Percentiles rank a stretch among this genome's conserved stretches.
These are phyloP conservation scores for Galerucella calmariensis DNA, from an alignment of 2,888 invertebrate genomes.

Conservation along the genomic window DNA sequence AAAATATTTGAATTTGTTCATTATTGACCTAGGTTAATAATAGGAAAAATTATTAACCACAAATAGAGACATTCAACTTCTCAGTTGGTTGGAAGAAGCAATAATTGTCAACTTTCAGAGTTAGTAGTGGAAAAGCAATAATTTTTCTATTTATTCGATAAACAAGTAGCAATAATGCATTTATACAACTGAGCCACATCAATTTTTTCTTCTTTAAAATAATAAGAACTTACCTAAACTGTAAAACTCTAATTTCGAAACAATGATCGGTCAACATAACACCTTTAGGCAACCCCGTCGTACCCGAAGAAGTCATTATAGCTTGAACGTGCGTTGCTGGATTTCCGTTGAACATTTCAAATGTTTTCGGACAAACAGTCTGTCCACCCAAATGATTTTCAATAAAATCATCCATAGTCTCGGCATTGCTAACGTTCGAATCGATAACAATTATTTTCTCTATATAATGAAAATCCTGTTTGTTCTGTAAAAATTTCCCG, in stretches of 20 bases:
- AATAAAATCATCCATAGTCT: slow-evolving; percentile 39
- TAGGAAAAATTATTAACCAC: no score
- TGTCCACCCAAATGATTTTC: slow-evolving; percentile 14
- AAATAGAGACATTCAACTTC: no score
- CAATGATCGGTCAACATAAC: slow-evolving; percentile 73
- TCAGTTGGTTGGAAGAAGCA: no score
- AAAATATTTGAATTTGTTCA: no score
- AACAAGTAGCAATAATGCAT: no score
- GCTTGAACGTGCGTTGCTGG: slow-evolving; percentile 49
- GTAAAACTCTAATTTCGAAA: slow-evolving; percentile 40
- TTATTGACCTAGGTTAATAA: no score
- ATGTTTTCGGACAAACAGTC: slow-evolving; percentile 29
- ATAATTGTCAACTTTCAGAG: no score
- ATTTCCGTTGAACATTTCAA: slow-evolving; percentile 43
- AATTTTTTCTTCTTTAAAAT: background rate
- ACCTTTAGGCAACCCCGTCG: slow-evolving; percentile 76
- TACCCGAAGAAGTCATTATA: slow-evolving; percentile 75
- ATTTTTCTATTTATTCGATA: no score
- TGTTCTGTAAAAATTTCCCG: slow-evolving; percentile 68
- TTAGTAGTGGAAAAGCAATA: no score
- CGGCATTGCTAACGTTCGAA: slow-evolving; percentile 28
- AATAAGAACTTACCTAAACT: slow-evolving; percentile 36
- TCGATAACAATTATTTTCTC: slow-evolving; percentile 70
- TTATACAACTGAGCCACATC: no score
- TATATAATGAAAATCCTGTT: slow-evolving; percentile 55